These are phyloP conservation scores for Drosophila mauritiana DNA, from an alignment of 1,140 invertebrate species.

Conservation along the genomic window DNA sequence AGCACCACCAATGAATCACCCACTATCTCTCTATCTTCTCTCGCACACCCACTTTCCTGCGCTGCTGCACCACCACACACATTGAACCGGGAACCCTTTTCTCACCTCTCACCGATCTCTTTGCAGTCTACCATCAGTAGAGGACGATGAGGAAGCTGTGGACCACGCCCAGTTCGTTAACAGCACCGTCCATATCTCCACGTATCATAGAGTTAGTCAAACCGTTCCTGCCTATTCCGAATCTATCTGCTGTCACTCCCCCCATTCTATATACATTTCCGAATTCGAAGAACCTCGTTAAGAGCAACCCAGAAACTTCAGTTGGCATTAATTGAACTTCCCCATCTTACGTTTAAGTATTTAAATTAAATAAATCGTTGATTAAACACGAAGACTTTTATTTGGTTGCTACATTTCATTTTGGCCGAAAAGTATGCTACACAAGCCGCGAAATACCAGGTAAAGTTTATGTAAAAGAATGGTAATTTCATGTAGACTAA, in stretches of 20 bases:
- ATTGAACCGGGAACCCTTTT: conserved; percentile 42
- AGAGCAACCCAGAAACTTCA: conserved; percentile 19
- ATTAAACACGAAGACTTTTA: conserved; percentile 16
- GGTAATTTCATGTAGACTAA: not conserved
- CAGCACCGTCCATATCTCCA: conserved; percentile 52
- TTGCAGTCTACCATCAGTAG: conserved; percentile 78
- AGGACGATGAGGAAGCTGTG: conserved; percentile 57
- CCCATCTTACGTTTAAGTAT: conserved; percentile 68
- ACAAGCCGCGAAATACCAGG: not conserved
- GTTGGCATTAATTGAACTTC: conserved; percentile 12
- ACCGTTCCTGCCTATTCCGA: conserved; percentile 37
- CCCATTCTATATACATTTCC: conserved; percentile 33
- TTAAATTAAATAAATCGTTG: conserved; percentile 79
- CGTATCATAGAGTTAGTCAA: conserved; percentile 58
- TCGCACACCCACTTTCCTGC: conserved; percentile 19
- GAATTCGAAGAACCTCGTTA: conserved; percentile 12
- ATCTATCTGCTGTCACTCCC: conserved; percentile 15
- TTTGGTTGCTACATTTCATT: too few species aligned
- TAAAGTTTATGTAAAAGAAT: not conserved
- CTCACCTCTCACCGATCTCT: conserved; percentile 72
- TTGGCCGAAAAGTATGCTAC: not conserved
- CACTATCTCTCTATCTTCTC: conserved; percentile 11
- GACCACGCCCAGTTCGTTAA: conserved; percentile 58
- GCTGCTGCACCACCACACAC: conserved; percentile 28
- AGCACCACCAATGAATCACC: conserved; percentile 30